Percentiles rank a stretch among this genome's conserved stretches.
Conservation (phyloP, 2,797 vertebrate genomes). For the Sitta carolinensis region DNA sequence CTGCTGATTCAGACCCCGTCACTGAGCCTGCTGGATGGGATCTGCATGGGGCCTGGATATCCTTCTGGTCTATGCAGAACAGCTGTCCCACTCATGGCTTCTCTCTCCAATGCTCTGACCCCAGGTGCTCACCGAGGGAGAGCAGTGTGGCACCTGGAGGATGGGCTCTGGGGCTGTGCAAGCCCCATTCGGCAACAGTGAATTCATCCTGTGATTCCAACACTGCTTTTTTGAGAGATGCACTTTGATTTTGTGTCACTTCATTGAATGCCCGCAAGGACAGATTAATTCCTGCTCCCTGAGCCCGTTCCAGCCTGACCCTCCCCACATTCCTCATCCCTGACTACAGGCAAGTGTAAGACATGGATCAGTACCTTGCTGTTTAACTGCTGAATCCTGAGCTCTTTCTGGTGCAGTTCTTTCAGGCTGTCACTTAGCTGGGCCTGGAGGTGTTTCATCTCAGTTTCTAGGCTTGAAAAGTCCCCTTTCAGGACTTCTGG, state of each 20-base stretch:
- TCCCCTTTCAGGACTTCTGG: conserved; percentile 32
- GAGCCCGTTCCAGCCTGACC: not conserved
- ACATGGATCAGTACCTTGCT: conserved; percentile 67
- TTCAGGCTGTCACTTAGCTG: conserved; percentile 76
- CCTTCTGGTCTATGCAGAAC: not conserved
- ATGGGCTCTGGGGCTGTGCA: not conserved
- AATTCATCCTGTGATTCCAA: not conserved
- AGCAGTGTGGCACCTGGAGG: not conserved
- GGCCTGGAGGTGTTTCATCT: conserved; percentile 66
- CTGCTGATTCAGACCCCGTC: not conserved
- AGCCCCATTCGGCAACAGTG: not conserved
- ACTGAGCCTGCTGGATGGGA: not conserved
- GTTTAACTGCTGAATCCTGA: conserved; percentile 79
- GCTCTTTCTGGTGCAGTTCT: conserved; percentile 81
- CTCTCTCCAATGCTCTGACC: not conserved
- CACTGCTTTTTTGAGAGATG: not conserved
- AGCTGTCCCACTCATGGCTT: not conserved
- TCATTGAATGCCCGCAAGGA: not conserved
- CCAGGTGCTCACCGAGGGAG: not conserved
- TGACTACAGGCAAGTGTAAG: not conserved
- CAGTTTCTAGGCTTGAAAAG: conserved; percentile 54
- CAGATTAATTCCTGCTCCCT: not conserved
- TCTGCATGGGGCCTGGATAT: not conserved
- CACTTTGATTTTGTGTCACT: not conserved
- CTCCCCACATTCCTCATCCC: not conserved